Base-by-base conservation (phyloP, 1,140 invertebrate species). In the Carcinoscorpius rotundicauda region DNA sequence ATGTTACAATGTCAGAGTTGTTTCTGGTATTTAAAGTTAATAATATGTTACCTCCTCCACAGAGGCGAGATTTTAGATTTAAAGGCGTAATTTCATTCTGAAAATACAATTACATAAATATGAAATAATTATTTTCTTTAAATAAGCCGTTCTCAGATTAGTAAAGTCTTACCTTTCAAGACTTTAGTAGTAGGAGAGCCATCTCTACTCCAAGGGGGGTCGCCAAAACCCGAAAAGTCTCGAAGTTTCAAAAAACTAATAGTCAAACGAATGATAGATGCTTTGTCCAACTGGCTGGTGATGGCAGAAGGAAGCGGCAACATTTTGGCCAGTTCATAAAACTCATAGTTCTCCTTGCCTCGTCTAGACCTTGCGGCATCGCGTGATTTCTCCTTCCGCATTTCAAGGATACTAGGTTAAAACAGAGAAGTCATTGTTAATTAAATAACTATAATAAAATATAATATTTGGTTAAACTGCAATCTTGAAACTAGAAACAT, bases 321-420 rank as follows among this genome's bases (percentile, higher is more conserved):
- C 88, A 98, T 91, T 81, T 97, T 97, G 67, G 95, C 94, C 77
- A 98, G 80, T 80, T 97, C 94, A 80, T 97, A 97, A 80, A 98
- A 98, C 79, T 98, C 95, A 76, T 90, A 96, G 81, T 98, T 98
- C 79, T 98, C 96, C 74, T 98, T 98, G 49, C 94, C 94, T 53
- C 95, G 83, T 52, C 96, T 80, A 5, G 91, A 94, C 60, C 95
- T 82, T 3, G 96, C 96, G 52, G 95, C 95, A 78, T 98, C 94
- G 72, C 94, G 82, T 58, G 91, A 95, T 77, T 98, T 98, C 78
- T 98, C 95, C 79, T 98, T 98, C 67, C 95, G 82, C 66, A 97
- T 80, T 79, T 98, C 94, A 74, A 97, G 82, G 74, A 97, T 96
- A 78, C 95, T 97, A 61, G 58, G 71, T 49, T n/a, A 52, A 9